Evolutionary conservation across 2,113 vertebrate species (phyloP), one percentile per base, ranked within the genome.

Genomic region (Phoxinus phoxinus): DNA sequence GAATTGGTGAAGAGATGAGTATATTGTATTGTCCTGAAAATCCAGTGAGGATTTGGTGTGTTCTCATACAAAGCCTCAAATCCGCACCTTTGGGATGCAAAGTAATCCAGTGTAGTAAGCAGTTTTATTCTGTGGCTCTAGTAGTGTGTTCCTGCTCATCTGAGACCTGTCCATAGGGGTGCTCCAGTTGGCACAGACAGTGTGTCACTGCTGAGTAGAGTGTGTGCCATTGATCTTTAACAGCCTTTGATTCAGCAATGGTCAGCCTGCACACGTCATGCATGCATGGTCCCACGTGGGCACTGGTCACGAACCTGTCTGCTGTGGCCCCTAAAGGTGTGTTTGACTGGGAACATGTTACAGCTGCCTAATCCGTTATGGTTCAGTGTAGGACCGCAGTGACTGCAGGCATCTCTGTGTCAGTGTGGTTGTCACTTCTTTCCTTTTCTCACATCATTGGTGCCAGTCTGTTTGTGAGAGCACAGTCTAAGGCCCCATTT

Each of bases 21-120:
- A 75, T 32, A 69, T 32, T 23, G 51, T 76, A 89, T 83, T 87
- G 83, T 85, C 79, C 67, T 58, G 65, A 89, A 85, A 87, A 85
- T 85, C 79, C 65, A 59, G 72, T 13, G 41, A 85, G 78, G 78
- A 85, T 87, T 87, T 89, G 53, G 32, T 85, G 35, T 63, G 85
- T 86, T 87, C 81, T 85, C 63, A 44, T 87, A 56, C 65, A 87
- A 79, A 79, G 82, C 44, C 46, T 37, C 44, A 85, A 85, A 87
- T 87, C 83, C 35, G 25, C 56, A 83, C 53, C 53, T 12, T 44
- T 82, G 82, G 63, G 75, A 86, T 72, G 82, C 51, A 25, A 58
- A 78, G 83, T 82, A 86, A 83, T 85, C 72, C 56, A 85, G 61
- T 44, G 21, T 74, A 61, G 72, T 76, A 78, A 86, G 72, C n/a